Base-by-base conservation (phyloP, 1,140 invertebrate species). In the Trichomalopsis sarcophagae region DNA sequence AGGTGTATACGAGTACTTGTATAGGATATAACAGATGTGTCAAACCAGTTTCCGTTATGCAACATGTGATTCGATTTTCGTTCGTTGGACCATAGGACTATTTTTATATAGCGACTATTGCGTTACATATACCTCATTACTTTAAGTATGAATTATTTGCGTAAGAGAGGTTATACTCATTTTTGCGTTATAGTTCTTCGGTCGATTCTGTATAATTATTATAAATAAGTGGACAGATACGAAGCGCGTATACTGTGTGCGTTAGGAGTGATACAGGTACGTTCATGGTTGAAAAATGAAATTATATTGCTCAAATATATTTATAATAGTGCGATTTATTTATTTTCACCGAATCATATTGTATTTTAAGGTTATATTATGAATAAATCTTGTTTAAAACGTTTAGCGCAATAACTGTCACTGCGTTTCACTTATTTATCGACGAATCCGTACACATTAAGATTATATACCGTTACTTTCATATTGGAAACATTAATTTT, bases 251-350 rank as follows among this genome's bases (percentile, higher is more conserved):
- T 47, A 23, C 40, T 68, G 74, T 68, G 36, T 82, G 76, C 9
- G 23, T 75, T 50, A 36, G 30, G 11, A 76, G 11, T 76, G 75
- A 17, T 75, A 13, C 23, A 84, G 83, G 77, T 66, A 47, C 69
- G 77, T 66, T 40, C 80, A 33, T 80, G 33, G 50, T 79, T 80
- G 66, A 27, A 14, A 69, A 66, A 44, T 23, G 2, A 74, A 80
- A 74, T 80, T 84, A 80, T 74, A 84, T 80, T 84, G 77, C 76
- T 84, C 68, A 84, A 84, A 84, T 84, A 84, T 80, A 79, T 21
- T 7, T 84, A 84, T 40, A 73, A 50, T 74, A 17, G 69, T 69
- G 77, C 14, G 78, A 9, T 27, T 80, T 80, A 78, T 78, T 77
- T 79, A 80, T 27, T 79, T 80, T 79, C 27, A 75, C 40, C 36